Evolutionary conservation across 2,888 invertebrate species (phyloP).

Genomic region (Malthinus flaveolus): DNA sequence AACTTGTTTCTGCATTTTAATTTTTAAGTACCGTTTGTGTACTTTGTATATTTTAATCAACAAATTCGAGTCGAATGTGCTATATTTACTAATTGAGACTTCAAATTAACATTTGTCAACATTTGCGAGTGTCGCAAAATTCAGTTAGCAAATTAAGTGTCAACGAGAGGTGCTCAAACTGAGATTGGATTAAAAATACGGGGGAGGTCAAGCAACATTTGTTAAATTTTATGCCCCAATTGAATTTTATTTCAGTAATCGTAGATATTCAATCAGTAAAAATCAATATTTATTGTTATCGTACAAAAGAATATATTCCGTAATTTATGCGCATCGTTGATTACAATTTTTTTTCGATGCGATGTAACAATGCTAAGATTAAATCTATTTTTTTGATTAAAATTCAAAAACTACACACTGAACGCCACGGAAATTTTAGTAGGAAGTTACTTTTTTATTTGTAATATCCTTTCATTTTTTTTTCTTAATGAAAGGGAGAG

Average conservation of each 20-base stretch:
- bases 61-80: slow-evolving; percentile 10
- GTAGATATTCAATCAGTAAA: slow-evolving; percentile 17
- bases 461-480: too few species aligned
- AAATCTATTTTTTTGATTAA: too few species aligned
- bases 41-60: slow-evolving; percentile 14
- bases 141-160: slow-evolving; percentile 15
- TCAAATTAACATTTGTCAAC: slow-evolving; percentile 25
- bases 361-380: too few species aligned
- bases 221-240: slow-evolving; percentile 10
- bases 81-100: slow-evolving; percentile 19
- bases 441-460: too few species aligned
- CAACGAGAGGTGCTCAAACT: slow-evolving; percentile 3
- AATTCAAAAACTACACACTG: too few species aligned
- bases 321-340: background rate
- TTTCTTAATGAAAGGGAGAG: too few species aligned
- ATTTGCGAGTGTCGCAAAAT: slow-evolving; percentile 19
- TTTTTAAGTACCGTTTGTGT: background rate
- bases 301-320: slow-evolving; percentile 1
- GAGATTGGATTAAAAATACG: slow-evolving; percentile 12
- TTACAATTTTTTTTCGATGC: background rate
- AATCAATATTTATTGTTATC: slow-evolving; percentile 14
- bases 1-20: too few species aligned
- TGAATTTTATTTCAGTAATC: slow-evolving; percentile 8
- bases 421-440: too few species aligned
- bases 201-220: slow-evolving; percentile 11